Base-by-base conservation (phyloP, 2,113 vertebrate species). In the Epinephelus cyanopodus region DNA sequence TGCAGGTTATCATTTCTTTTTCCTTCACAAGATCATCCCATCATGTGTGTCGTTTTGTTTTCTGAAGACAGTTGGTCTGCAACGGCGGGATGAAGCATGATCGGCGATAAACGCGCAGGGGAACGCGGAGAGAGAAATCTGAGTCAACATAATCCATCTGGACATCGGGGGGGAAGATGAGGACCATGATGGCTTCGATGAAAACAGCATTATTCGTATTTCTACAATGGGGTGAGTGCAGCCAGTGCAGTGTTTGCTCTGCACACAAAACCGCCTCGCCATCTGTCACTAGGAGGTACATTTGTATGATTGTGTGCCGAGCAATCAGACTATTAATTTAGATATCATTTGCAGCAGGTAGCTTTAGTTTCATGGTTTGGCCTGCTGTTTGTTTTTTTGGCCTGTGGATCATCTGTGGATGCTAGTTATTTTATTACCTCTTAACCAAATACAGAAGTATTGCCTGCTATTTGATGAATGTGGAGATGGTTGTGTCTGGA, bases 211-310 rank as follows among this genome's bases (percentile, higher is more conserved):
- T 90, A 23, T 77, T 95, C 45, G 23, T 94, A 13, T 82, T 86
- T 78, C 64, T 94, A 8, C 89, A 89, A 17, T 89, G 90, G 84
- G 94, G 95, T 96, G 88, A 96, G 95, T 94, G 13, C 39, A 54
- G 39, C 33, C 8, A 21, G 66, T 61, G 10, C 14, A 0, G 10
- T 48, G 74, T 61, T 18, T 18, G 9, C 56, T 54, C 3, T 60
- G 61, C 18, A 19, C 54, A 62, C 64, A 10, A 33, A 73, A n/a
- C 33, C 73, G 33, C 37, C 65, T 71, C 23, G 27, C 89, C 79
- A 82, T 87, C 87, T 90, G 87, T 73, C 86, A 67, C 78, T 50
- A 1, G 19, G 9, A 1, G 15, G 27, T 6, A 45, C 74, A 65
- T 78, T 84, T 80, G 13, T 37, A 2, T 67, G 65, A 48, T 77